A percentile compares a stretch with the other conserved stretches of the same genome.
phyloP scores from a whole-genome alignment of 2,113 vertebrate species.

The Xiphophorus couchianus region DNA sequence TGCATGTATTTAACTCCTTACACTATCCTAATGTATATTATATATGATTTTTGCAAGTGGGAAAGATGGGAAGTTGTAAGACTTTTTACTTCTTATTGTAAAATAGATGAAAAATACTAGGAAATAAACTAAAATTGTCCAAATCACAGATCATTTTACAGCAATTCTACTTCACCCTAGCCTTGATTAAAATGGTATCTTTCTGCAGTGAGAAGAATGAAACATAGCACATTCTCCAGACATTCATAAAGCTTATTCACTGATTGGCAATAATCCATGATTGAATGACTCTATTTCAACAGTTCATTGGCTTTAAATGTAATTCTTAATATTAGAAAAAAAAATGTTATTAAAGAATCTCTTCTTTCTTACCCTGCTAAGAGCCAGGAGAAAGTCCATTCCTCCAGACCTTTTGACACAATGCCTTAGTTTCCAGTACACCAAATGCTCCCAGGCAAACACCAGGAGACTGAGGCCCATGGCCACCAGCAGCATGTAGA shows the following conservation, averaged over 20 bases:
- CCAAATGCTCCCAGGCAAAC: conserved; percentile 90
- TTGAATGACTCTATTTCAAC: neutral
- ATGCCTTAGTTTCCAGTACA: conserved; percentile 89
- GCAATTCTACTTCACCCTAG: no score
- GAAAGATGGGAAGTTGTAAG: no score
- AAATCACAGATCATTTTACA: no score
- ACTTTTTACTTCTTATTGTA: no score
- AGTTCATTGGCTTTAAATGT: neutral
- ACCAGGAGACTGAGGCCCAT: conserved; percentile 91
- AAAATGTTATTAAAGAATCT: neutral
- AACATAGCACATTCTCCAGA: no score
- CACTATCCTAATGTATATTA: no score
- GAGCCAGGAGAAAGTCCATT: conserved; percentile 88
- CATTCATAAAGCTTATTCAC: neutral
- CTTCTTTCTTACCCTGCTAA: conserved; percentile 83
- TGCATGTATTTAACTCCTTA: no score
- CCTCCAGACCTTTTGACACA: conserved; percentile 83
- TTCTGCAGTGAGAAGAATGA: no score
- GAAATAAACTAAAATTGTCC: no score
- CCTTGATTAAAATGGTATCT: no score
- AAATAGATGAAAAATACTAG: no score
- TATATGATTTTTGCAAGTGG: no score
- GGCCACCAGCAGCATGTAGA: conserved; percentile 92
- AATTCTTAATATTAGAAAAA: neutral
- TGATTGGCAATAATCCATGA: neutral